Base-by-base conservation (phyloP, 2,888 invertebrate species). In the Harpagoxenus sublaevis region DNA sequence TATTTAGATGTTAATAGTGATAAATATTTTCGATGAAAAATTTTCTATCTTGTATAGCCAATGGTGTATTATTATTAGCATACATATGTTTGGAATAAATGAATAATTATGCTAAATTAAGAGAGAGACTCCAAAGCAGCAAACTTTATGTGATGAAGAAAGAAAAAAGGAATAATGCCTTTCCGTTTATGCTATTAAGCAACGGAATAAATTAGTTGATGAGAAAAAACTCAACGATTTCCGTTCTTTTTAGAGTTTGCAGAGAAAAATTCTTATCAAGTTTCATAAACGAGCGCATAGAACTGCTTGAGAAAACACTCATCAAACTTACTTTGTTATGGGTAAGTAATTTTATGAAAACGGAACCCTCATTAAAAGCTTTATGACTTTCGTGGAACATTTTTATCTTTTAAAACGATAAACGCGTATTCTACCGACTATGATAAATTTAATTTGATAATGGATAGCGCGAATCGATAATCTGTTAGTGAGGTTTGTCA, bases 401-500 rank as follows among this genome's bases (percentile, higher is more conserved):
- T 60, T 35, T 60, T 18, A 5, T 60, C 23, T 23, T 23, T 48
- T 23, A 5, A 31, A n/a, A 5, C 8, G 9, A 8, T 0, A 2
- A 12, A 9, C 23, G 23, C 39, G 23, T 60, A 55, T 15, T 51
- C 3, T 15, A 9, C 15, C 35, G 1, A 15, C 1, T 23, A 18
- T 18, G 8, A 79, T 48, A 18, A 73, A 71, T 73, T 51, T 55
- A 51, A 62, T 60, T 65, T 77, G 68, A 77, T 55, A 28, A 75
- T 60, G 10, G 55, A 71, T 82, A 10, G 31, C 8, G 10, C 31
- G 39, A 51, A 70, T 82, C 42, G 0, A 83, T 74, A 84, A 85
- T 88, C 84, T 88, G 82, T 77, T 9, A 18, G 28, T 9, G 18
- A 51, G 68, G 63, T 88, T 63, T 73, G 74, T 86, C 84, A 71